A percentile compares a stretch with the other conserved stretches of the same genome.
Evolutionary conservation across 2,113 vertebrate species (phyloP).

Genomic region (Collichthys lucidus): DNA sequence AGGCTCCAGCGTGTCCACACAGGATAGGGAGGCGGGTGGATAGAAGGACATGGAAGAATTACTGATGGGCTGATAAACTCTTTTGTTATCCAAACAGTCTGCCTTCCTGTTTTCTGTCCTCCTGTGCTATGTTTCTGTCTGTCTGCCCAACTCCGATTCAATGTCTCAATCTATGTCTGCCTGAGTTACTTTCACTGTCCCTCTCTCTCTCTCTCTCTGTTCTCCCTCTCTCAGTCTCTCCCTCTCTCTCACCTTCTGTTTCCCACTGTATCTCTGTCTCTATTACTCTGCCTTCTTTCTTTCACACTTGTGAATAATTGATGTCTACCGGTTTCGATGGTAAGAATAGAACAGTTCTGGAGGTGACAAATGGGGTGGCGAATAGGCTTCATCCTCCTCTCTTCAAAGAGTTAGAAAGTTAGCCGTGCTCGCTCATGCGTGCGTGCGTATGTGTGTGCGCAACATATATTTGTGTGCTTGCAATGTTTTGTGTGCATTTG

Average conservation of each 20-base stretch:
- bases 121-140: conserved; percentile 52
- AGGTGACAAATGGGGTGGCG: conserved; percentile 82
- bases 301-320: conserved; percentile 83
- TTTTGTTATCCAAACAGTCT: conserved; percentile 71
- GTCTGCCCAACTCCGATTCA: conserved; percentile 50
- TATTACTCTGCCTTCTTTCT: conserved; percentile 71
- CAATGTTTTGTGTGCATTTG: conserved; percentile 43
- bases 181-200: conserved; percentile 56
- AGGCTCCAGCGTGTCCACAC: conserved; percentile 74
- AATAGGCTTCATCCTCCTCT: conserved; percentile 72
- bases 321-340: conserved; percentile 81
- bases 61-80: conserved; percentile 80
- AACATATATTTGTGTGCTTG: conserved; percentile 45
- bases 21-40: conserved; percentile 61
- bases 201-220: conserved; percentile 35
- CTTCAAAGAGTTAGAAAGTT: conserved; percentile 81
- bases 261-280: conserved; percentile 70
- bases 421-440: conserved; percentile 46
- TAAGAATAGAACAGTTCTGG: conserved; percentile 85
- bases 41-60: conserved; percentile 76
- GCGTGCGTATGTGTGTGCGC: conserved; percentile 25
- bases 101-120: conserved; percentile 52
- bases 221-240: conserved; percentile 12
- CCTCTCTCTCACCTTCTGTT: conserved; percentile 57
- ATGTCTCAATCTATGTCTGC: conserved; percentile 66